Percentiles rank a stretch among this genome's conserved stretches.
These are phyloP conservation scores for Xiphophorus couchianus DNA, from an alignment of 2,113 vertebrate genomes.

Conservation along the genomic window DNA sequence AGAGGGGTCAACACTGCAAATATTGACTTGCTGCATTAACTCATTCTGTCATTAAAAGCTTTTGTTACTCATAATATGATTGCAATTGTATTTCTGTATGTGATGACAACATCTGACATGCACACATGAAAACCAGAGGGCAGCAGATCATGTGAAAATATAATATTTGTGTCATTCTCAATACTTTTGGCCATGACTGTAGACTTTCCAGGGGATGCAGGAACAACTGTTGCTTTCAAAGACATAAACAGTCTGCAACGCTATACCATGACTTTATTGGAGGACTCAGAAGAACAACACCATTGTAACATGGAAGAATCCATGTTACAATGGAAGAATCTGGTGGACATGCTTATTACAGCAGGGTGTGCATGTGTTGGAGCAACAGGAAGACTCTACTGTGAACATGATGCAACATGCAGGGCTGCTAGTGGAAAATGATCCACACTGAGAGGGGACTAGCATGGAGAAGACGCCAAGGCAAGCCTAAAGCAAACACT, in stretches of 20 bases:
- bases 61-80: too few species aligned
- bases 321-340: not conserved
- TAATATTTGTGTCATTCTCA: too few species aligned
- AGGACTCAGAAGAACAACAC: not conserved
- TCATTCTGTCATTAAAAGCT: too few species aligned
- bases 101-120: too few species aligned
- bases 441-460: not conserved
- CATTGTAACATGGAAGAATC: too few species aligned
- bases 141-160: too few species aligned
- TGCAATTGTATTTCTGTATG: too few species aligned
- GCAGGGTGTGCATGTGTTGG: not conserved
- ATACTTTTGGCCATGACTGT: too few species aligned
- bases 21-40: too few species aligned
- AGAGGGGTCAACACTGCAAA: too few species aligned
- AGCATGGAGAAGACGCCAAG: slow-evolving; percentile 1
- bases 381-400: not conserved
- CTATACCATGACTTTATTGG: not conserved
- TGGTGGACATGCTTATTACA: too few species aligned
- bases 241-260: not conserved
- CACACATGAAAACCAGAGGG: too few species aligned
- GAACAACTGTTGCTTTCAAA: not conserved
- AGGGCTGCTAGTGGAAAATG: not conserved
- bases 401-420: slow-evolving; percentile 4
- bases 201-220: not conserved
- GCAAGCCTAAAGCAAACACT: slow-evolving; percentile 30